phyloP scores from a whole-genome alignment of 2,113 vertebrate species.

The Macquaria australasica region DNA sequence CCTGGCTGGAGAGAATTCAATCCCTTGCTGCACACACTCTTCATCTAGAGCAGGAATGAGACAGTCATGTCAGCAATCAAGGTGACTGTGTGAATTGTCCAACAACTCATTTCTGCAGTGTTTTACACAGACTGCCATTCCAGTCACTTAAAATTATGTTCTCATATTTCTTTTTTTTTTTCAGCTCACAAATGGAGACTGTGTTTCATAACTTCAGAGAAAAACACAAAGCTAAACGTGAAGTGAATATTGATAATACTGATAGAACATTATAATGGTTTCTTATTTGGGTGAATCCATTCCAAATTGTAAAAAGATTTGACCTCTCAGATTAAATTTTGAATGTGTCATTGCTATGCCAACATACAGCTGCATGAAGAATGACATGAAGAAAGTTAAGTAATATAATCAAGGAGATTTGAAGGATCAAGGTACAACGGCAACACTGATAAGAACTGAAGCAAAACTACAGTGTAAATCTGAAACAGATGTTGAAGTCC shows the following conservation, averaged over 20 bases:
- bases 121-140: neutral
- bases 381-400: neutral
- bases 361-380: neutral
- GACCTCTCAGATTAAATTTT: neutral
- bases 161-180: neutral
- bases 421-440: neutral
- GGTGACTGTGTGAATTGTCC: neutral
- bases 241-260: neutral
- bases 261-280: neutral
- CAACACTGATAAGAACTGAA: neutral
- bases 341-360: neutral
- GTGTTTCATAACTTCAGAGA: neutral
- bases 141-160: too few species aligned
- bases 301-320: neutral
- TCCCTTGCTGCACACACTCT: constrained; percentile 87
- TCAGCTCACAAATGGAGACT: neutral
- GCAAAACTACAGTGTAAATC: neutral
- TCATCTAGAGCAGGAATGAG: constrained; percentile 83
- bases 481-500: neutral
- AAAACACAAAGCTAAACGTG: rapidly evolving
- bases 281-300: neutral
- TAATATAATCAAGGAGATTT: neutral
- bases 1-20: constrained; percentile 87
- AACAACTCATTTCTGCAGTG: neutral
- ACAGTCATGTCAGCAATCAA: neutral